Evolutionary conservation across 1,140 invertebrate species (phyloP), one percentile per base, ranked within the genome.

Genomic region (Aphelenchoides avenae): DNA sequence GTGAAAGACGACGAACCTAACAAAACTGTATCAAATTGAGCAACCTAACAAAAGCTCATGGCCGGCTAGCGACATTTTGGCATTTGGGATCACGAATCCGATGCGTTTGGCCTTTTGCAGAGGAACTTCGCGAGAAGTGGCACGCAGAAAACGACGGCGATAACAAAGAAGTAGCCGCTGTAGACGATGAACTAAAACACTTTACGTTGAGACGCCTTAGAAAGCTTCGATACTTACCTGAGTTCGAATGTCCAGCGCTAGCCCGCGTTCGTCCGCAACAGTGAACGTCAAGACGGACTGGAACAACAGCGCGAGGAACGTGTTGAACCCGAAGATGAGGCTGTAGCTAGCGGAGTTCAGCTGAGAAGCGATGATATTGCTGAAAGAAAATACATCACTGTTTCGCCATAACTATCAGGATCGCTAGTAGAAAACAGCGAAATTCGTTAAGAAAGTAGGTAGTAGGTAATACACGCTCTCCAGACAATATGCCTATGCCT

Each of bases 261-360:
- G 64, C 75, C 77, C 62, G 24, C 73, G 65, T 27, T 72, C 61
- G 57, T 80, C 79, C 0, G 76, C 81, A 5, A 91, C 84, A 11
- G 87, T 75, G 0, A 85, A 67, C 0, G 88, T 92, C 3, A 92
- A 72, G 20, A 89, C 64, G 7, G 86, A 85, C 78, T 92, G 88
- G 0, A 91, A 69, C 1, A 83, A 64, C 0, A 91, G 80, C 15
- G 88, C 87, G 0, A 89, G 29, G 48, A 92, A 86, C 0, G 86
- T 89, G 77, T 91, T 93, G 41, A 90, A 81, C 6, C 89, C 90
- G 79, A 93, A 92, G 61, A 94, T 85, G 7, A 92, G 78, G 3
- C 87, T 89, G 75, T 89, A 91, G 75, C 87, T 88, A 53, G 91
- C 87, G 64, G 86, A 84, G 31, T 82, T 80, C 47, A 94, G 81